A percentile compares a stretch with the other conserved stretches of the same genome.
phyloP scores from a whole-genome alignment of 2,888 invertebrate species.

The Atherix ibis region DNA sequence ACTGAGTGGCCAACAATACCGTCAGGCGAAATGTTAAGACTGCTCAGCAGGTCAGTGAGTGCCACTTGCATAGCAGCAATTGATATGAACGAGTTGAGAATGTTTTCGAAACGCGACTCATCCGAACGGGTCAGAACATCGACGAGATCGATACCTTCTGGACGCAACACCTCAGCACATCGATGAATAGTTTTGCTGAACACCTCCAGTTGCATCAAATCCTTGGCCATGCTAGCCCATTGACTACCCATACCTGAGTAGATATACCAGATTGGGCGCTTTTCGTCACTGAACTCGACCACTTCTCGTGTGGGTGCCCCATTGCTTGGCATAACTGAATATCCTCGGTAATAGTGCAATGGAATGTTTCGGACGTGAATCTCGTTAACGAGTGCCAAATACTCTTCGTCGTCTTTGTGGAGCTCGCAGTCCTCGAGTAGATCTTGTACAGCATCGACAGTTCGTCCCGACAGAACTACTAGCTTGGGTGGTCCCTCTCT shows the following conservation, averaged over 20 bases:
- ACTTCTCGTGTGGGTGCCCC: constrained; percentile 35
- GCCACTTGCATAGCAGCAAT: constrained; percentile 95
- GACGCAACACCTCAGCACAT: constrained; percentile 59
- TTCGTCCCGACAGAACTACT: constrained; percentile 69
- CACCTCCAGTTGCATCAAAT: constrained; percentile 64
- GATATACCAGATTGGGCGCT: constrained; percentile 81
- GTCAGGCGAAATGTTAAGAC: constrained; percentile 67
- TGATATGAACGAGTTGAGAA: constrained; percentile 78
- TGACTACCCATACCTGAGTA: constrained; percentile 98
- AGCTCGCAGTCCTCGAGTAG: constrained; percentile 47
- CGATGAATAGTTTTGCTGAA: constrained; percentile 66
- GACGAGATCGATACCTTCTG: constrained; percentile 70
- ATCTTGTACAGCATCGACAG: constrained; percentile 54
- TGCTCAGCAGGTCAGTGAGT: constrained; percentile 71
- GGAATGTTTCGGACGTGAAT: constrained; percentile 52
- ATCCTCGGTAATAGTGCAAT: constrained; percentile 72
- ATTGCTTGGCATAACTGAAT: constrained; percentile 48
- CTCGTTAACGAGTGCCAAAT: constrained; percentile 60
- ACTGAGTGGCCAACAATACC: constrained; percentile 90
- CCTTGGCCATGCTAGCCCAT: constrained; percentile 90
- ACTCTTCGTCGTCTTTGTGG: constrained; percentile 51
- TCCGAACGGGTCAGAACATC: constrained; percentile 61
- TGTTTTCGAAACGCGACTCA: constrained; percentile 65
- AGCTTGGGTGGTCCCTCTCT: constrained; percentile 47
- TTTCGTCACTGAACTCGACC: constrained; percentile 36